Percentiles rank a stretch among this genome's conserved stretches.
These are phyloP conservation scores for Thaumetopoea pityocampa DNA, from an alignment of 1,140 invertebrate species.

Conservation along the genomic window DNA sequence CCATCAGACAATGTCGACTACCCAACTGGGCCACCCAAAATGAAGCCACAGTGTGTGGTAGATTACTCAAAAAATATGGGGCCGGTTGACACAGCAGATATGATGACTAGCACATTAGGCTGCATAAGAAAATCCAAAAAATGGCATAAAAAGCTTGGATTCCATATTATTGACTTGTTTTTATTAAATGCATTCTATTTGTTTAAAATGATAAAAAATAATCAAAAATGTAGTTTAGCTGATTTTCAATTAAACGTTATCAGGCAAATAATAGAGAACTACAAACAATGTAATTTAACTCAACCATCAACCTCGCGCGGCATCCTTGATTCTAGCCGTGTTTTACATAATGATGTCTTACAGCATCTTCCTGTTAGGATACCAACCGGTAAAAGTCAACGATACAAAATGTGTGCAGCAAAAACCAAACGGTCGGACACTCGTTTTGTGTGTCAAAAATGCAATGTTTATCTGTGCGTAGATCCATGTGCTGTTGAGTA, in stretches of 20 bases:
- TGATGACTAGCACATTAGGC: conserved; percentile 37
- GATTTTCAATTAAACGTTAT: conserved; percentile 10
- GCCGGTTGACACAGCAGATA: conserved; percentile 43
- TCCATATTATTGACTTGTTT: conserved; percentile 25
- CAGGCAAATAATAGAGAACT: too few relatives aligned
- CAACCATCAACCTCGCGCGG: conserved; percentile 11
- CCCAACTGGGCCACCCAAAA: conserved; percentile 18
- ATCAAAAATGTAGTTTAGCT: conserved; percentile 10
- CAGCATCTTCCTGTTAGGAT: conserved; percentile 18
- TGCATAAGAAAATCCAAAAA: conserved; percentile 44
- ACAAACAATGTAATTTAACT: conserved; percentile 4
- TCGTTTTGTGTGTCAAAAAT: conserved; percentile 16
- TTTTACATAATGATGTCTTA: too few relatives aligned
- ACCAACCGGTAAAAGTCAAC: conserved; percentile 16
- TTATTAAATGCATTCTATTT: conserved; percentile 23
- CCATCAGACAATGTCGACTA: conserved; percentile 20
- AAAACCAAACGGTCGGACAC: conserved; percentile 12
- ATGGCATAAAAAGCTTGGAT: conserved; percentile 49
- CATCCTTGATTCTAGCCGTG: conserved; percentile 8
- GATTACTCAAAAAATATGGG: conserved; percentile 56
- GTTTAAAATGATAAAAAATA: conserved; percentile 13
- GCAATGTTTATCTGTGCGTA: conserved; percentile 21
- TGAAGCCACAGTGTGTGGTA: conserved; percentile 48
- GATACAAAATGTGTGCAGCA: conserved; percentile 16
- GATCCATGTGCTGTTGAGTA: too few relatives aligned